Conservation (phyloP, 2,797 vertebrate species). For the Halcyon badia region DNA sequence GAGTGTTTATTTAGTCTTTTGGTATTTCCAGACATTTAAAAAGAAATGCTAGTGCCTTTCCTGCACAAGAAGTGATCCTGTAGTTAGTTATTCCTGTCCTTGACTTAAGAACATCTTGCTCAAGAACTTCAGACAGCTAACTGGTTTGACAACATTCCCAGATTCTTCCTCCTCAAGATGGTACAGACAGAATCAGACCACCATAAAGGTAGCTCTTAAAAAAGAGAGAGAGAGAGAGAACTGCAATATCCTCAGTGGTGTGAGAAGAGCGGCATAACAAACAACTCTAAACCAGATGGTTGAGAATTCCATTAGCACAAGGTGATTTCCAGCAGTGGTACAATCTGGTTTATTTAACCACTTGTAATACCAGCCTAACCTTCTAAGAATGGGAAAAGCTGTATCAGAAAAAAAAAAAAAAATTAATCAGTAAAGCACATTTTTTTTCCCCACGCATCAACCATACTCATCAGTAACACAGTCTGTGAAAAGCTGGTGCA, state of each 20-base stretch:
- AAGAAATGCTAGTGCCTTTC: not conserved
- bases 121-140: not conserved
- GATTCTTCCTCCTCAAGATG: not conserved
- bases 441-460: not conserved
- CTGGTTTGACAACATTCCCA: not conserved
- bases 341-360: not conserved
- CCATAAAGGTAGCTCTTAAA: not conserved
- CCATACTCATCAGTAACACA: not conserved
- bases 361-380: not conserved
- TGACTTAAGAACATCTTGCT: rapidly evolving
- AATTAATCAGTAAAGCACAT: not conserved
- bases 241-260: not conserved
- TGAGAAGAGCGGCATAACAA: not conserved
- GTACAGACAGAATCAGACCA: not conserved
- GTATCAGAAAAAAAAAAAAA: not conserved
- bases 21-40: not conserved
- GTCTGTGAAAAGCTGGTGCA: not conserved
- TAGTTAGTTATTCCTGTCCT: not conserved
- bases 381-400: not conserved
- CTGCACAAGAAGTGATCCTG: not conserved
- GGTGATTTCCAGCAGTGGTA: not conserved
- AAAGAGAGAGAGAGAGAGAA: not conserved
- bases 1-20: not conserved
- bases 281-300: not conserved
- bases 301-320: not conserved